Evolutionary conservation across 2,888 invertebrate genomes (phyloP), one percentile per base, ranked within the genome.

Genomic region (Synergus gifuensis): DNA sequence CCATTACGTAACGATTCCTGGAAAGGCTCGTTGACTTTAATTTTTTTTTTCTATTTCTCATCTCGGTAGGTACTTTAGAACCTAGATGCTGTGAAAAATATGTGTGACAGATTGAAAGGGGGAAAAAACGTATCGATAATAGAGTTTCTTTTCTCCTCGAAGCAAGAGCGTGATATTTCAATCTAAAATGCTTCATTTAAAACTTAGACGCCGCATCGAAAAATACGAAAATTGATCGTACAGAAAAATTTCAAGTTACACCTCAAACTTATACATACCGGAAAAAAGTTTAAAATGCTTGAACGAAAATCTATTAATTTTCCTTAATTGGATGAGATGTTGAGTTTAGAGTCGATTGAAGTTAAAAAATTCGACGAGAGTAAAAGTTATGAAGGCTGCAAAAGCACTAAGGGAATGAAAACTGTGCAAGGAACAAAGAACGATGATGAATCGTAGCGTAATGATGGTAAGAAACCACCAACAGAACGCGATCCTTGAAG

Each of bases 391-490:
- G 12, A 60, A 60, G n/a, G n/a, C 54, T n/a, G 54, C 60, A 4
- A 60, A 22, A 60, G 60, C 60, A 60, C 22, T 60, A 22, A 60
- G 22, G 12, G 22, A 11, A 60, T 60, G 60, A 60, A 60, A 22
- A 22, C 4, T 46, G 36, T 5, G 66, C 62, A 76, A 80, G 80
- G 78, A 79, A 82, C 78, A 87, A 86, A 88, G 86, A 87, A 88
- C 85, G 82, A 87, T 88, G 89, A 89, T 87, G 87, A 89, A 89
- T 89, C 85, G 88, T 81, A 64, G 84, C 80, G 84, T 88, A 88
- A 89, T 87, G 89, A 89, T 79, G 82, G 83, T 81, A 88, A 87
- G 87, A 88, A 87, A 85, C 83, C 79, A 76, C 28, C 54, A 16
- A 8, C 22, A 22, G 2, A 76, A 36, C n/a, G 18, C 4, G 36